phyloP scores from a whole-genome alignment of 1,140 invertebrate genomes.

The Bradynema listronoti region DNA sequence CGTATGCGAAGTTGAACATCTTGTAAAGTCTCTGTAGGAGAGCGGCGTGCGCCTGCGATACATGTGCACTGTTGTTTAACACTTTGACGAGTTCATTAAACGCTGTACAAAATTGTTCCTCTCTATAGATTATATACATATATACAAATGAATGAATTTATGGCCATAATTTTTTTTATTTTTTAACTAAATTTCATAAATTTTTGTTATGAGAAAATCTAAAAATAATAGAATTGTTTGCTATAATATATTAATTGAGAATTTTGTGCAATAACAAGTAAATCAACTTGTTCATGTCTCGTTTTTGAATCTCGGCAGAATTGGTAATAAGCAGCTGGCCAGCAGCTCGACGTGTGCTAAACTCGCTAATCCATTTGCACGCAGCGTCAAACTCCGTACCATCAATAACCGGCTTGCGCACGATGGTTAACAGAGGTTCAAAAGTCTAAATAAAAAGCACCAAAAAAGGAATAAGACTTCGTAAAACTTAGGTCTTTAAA shows the following conservation, averaged over 20 bases:
- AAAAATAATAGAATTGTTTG: not conserved
- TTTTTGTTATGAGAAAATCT: not conserved
- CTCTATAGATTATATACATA: not conserved
- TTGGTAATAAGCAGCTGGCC: too few species aligned
- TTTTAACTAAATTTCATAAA: not conserved
- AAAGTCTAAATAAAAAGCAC: not conserved
- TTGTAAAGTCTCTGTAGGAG: constrained; percentile 7
- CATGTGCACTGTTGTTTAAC: constrained; percentile 15
- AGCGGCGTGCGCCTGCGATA: constrained; percentile 4
- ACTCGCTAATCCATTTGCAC: too few species aligned
- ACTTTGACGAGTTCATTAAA: constrained; percentile 19
- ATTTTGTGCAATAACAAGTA: not conserved
- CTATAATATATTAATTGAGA: not conserved
- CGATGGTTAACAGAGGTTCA: too few species aligned
- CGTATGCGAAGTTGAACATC: constrained; percentile 2
- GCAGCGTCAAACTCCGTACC: too few species aligned
- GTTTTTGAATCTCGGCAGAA: too few species aligned
- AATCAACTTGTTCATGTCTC: not conserved
- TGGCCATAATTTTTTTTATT: too few species aligned
- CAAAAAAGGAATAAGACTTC: not conserved
- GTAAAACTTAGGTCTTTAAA: not conserved
- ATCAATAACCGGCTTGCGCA: too few species aligned
- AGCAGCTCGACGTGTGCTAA: too few species aligned
- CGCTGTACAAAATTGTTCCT: constrained; percentile 21
- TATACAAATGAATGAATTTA: too few species aligned